Conservation (phyloP, 2,113 vertebrate genomes). For the Delphinus delphis region DNA sequence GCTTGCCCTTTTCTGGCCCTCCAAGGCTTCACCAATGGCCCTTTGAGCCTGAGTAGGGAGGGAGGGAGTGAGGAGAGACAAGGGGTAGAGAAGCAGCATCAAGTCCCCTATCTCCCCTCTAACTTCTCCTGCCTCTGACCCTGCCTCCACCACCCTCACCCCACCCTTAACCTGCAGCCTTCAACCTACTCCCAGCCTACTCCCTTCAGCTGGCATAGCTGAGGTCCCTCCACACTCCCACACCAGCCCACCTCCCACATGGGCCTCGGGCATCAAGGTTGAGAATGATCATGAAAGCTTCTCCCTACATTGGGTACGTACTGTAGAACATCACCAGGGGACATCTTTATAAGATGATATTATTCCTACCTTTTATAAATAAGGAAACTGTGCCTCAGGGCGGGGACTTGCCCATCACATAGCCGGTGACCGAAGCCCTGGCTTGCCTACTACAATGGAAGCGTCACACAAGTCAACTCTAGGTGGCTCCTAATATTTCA, state of each 20-base stretch:
- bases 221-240: fast-evolving
- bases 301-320: neutral
- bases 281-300: fast-evolving
- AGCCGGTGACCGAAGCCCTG: neutral
- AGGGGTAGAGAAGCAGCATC: neutral
- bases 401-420: neutral
- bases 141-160: neutral
- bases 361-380: neutral
- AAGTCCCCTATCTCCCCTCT: fast-evolving
- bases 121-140: neutral
- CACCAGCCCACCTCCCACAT: neutral
- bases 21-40: constrained; percentile 46
- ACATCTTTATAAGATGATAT: neutral
- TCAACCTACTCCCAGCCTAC: neutral
- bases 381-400: neutral
- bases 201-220: neutral
- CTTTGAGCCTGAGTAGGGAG: constrained; percentile 60
- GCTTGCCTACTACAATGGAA: neutral
- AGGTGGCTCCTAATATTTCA: neutral
- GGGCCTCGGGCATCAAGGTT: fast-evolving
- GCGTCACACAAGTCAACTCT: neutral
- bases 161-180: neutral
- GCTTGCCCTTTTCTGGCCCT: constrained; percentile 55
- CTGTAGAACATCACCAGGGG: neutral
- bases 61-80: neutral